phyloP scores from a whole-genome alignment of 1,140 invertebrate species.

The Papilio polytes region DNA sequence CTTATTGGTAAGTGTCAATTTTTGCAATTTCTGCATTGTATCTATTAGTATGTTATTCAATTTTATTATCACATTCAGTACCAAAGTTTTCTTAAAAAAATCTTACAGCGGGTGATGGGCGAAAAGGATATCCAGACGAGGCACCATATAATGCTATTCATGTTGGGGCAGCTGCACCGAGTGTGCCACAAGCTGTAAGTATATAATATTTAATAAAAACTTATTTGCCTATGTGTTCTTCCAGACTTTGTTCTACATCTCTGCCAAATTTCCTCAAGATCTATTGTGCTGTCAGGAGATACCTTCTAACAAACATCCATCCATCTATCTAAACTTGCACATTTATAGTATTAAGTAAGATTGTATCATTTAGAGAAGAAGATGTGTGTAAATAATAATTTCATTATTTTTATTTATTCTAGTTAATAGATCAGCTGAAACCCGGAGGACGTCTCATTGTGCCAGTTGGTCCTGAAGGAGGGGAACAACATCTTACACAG shows the following conservation, averaged over 20 bases:
- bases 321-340: no score
- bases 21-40: not conserved
- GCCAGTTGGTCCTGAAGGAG: slow-evolving; percentile 94
- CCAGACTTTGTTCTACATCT: no score
- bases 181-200: slow-evolving; percentile 89
- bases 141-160: slow-evolving; percentile 97
- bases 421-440: slow-evolving; percentile 86
- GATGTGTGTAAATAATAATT: not conserved
- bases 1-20: slow-evolving; percentile 86
- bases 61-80: no score
- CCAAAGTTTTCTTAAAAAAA: slow-evolving; percentile 29
- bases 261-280: no score
- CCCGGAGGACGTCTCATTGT: slow-evolving; percentile 95
- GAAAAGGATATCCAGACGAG: slow-evolving; percentile 88
- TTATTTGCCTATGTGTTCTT: no score
- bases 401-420: not conserved
- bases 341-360: no score
- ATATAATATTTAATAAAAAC: not conserved
- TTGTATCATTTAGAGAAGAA: no score
- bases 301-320: no score
- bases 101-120: slow-evolving; percentile 91
- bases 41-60: no score
- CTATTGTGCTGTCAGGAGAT: no score
- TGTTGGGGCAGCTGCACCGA: slow-evolving; percentile 95
- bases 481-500: slow-evolving; percentile 92